phyloP scores from a whole-genome alignment of 2,888 invertebrate species.

The Seira musarum region DNA sequence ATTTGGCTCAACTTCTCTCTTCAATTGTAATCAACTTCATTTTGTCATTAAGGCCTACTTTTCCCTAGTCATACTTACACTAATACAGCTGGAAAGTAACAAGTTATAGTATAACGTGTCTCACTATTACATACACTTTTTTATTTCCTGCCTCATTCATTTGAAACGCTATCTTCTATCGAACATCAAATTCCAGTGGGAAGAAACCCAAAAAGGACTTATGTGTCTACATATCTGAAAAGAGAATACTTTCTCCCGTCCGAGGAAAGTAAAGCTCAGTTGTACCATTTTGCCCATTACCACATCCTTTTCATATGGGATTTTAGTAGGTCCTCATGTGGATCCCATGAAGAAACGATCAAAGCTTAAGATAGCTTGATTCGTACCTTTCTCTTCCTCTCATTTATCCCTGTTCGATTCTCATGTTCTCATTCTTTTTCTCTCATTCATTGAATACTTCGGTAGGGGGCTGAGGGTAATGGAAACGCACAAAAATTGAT shows the following conservation, averaged over 20 bases:
- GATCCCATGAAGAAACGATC: not conserved
- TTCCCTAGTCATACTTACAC: not conserved
- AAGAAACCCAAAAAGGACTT: no score
- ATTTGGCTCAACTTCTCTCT: not conserved
- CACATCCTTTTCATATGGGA: slow-evolving; percentile 31
- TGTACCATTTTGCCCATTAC: slow-evolving; percentile 42
- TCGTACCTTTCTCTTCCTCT: not conserved
- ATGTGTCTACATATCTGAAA: no score
- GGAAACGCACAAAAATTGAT: not conserved
- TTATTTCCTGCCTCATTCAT: slow-evolving; percentile 2
- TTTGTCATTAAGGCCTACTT: not conserved
- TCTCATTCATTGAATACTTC: no score
- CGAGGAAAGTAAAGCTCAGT: slow-evolving; percentile 21
- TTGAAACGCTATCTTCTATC: not conserved
- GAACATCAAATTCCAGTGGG: not conserved
- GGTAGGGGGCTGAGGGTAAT: not conserved
- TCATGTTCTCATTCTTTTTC: not conserved
- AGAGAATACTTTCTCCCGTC: no score
- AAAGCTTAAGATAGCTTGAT: not conserved
- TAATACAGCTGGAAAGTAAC: slow-evolving; percentile 6
- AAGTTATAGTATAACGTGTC: not conserved
- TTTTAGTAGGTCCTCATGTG: slow-evolving; percentile 5
- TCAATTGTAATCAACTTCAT: slow-evolving; percentile 1
- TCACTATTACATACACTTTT: not conserved
- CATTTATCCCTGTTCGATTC: slow-evolving; percentile 15